Evolutionary conservation across 2,113 vertebrate genomes (phyloP).

Genomic region (Seriola rivoliana): DNA sequence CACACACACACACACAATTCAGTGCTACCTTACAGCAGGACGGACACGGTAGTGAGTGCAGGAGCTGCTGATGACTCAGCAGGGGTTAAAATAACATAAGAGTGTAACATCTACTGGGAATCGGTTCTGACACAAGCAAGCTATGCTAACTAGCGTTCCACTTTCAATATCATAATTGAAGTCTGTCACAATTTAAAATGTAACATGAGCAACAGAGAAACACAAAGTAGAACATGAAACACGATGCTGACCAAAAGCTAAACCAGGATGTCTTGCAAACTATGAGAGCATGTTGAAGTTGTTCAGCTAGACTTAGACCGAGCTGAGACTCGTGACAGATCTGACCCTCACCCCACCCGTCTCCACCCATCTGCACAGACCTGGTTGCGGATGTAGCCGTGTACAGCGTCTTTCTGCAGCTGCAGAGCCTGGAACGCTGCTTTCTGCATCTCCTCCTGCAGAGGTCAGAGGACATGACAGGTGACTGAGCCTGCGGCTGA

Average conservation of each 20-base stretch:
- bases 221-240: no score
- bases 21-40: no score
- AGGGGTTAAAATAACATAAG: no score
- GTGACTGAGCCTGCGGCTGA: background rate
- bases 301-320: background rate
- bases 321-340: background rate
- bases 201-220: no score
- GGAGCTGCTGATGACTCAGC: no score
- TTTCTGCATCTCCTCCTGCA: conserved; percentile 96
- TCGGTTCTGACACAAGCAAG: no score
- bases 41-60: no score
- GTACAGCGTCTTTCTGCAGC: conserved; percentile 93
- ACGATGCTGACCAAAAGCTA: background rate
- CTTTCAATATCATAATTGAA: no score
- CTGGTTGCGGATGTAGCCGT: conserved; percentile 93
- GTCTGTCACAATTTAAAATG: no score
- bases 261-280: background rate
- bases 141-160: no score
- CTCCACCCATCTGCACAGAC: conserved; percentile 71
- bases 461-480: background rate
- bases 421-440: conserved; percentile 96
- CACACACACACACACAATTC: no score
- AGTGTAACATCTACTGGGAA: no score
- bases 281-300: background rate
- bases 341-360: background rate